Base-by-base conservation (phyloP, 2,888 invertebrate species). In the Eueremaeus valkanovi region DNA sequence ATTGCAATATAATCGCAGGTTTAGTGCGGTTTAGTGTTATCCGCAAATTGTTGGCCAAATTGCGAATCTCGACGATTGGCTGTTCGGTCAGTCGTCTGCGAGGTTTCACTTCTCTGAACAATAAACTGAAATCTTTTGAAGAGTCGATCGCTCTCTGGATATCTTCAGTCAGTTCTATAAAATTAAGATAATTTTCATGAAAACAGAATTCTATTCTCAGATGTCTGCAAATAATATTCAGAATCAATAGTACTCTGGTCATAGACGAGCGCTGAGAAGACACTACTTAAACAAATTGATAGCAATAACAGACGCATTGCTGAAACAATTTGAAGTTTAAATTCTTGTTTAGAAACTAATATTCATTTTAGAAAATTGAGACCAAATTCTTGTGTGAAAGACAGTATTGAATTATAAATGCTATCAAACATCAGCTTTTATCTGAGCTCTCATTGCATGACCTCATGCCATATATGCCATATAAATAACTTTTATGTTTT, bases 391-490 rank as follows among this genome's bases (percentile, higher is more conserved):
- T 55, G 55, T 63, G 18, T 63, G 8, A 9, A 55, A 11, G 9
- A 9, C 6, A 51, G 36, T 36, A 36, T 51, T n/a, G 55, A 11
- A 9, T 24, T 16, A 63, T 63, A 18, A 63, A n/a, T 33, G n/a
- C 18, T 63, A 33, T 63, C 61, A 63, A 63, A 63, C 61, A 33
- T 63, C 27, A 18, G 61, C 61, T 63, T 63, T 63, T 63, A 63
- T 63, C 61, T 33, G 2, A 33, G 33, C 18, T 55, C 13, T 24
- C 21, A 63, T 40, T 36, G 42, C 40, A 40, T 68, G 68, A 68
- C 68, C 68, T 68, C 36, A 68, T 68, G 68, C 42, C 68, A 68
- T 40, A 66, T 66, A 68, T 68, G 68, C 42, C 68, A 68, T 40
- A 66, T 66, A 68, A 40, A 68, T 68, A 68, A 55, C 27, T 27